A percentile compares a stretch with the other conserved stretches of the same genome.
Evolutionary conservation across 2,888 invertebrate genomes (phyloP).

Genomic region (Drosophila infuscata): DNA sequence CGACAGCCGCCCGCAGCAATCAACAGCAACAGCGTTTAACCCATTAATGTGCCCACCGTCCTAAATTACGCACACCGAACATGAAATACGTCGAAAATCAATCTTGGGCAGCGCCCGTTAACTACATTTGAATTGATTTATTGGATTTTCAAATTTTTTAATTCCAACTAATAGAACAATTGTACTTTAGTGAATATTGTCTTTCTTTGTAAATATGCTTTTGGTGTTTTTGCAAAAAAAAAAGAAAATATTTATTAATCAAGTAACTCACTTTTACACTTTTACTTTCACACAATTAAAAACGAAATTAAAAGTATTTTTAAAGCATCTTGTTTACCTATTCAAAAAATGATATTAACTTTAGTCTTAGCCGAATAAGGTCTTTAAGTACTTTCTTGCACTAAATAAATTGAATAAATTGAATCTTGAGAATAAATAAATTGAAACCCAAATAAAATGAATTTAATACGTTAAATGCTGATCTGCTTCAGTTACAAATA

Average conservation of each 20-base stretch:
- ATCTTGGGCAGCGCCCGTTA: background rate
- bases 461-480: background rate
- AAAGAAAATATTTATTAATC: background rate
- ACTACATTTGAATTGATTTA: too few species aligned
- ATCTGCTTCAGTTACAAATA: background rate
- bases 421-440: background rate
- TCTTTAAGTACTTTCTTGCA: background rate
- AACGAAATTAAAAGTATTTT: background rate
- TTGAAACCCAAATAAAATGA: background rate
- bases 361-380: background rate
- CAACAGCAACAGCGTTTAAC: constrained; percentile 51
- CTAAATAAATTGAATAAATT: background rate
- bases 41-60: constrained; percentile 35
- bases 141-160: too few species aligned
- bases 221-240: background rate
- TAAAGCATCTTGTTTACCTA: background rate
- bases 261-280: background rate
- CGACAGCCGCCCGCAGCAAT: constrained; percentile 56
- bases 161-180: too few species aligned
- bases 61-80: constrained; percentile 22
- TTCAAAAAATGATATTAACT: background rate
- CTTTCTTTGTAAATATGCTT: background rate
- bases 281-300: too few species aligned
- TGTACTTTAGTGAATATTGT: too few species aligned
- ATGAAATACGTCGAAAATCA: background rate